These are phyloP conservation scores for Hypomecis punctinalis DNA, from an alignment of 2,888 invertebrate genomes.

Conservation along the genomic window DNA sequence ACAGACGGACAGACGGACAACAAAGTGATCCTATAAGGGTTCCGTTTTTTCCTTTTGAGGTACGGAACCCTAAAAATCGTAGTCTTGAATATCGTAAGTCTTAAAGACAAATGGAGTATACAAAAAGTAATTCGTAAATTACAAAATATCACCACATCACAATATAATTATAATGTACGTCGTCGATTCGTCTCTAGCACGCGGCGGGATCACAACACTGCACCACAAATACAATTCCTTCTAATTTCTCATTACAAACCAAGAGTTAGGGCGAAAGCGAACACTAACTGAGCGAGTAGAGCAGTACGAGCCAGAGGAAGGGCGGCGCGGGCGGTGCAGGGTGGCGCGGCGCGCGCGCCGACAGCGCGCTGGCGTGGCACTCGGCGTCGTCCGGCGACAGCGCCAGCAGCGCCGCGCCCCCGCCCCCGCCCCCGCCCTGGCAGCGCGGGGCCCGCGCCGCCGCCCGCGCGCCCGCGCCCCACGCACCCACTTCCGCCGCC, in stretches of 20 bases:
- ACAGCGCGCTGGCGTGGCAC: conserved; percentile 91
- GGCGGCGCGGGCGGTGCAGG: conserved; percentile 36
- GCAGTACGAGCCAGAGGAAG: conserved; percentile 47
- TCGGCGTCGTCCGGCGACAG: conserved; percentile 89
- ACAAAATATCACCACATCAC: neutral
- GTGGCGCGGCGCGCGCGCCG: conserved; percentile 50
- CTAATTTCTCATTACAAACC: neutral
- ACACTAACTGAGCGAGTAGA: conserved; percentile 39
- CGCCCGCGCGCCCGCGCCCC: conserved; percentile 66
- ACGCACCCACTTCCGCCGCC: conserved; percentile 92
- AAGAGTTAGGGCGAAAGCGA: neutral
- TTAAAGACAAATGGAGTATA: neutral
- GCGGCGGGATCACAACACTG: no score
- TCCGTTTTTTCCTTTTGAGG: no score
- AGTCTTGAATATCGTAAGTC: conserved; percentile 1
- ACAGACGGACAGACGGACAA: no score
- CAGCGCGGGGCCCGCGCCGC: conserved; percentile 24
- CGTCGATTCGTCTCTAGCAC: no score
- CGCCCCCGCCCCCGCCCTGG: conserved; percentile 84
- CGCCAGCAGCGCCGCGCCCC: conserved; percentile 83
- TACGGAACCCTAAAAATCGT: neutral
- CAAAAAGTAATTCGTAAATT: neutral
- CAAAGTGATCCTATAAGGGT: no score
- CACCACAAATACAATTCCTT: no score
- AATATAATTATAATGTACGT: no score